phyloP scores from a whole-genome alignment of 2,113 vertebrate species.

The Empidonax alnorum region DNA sequence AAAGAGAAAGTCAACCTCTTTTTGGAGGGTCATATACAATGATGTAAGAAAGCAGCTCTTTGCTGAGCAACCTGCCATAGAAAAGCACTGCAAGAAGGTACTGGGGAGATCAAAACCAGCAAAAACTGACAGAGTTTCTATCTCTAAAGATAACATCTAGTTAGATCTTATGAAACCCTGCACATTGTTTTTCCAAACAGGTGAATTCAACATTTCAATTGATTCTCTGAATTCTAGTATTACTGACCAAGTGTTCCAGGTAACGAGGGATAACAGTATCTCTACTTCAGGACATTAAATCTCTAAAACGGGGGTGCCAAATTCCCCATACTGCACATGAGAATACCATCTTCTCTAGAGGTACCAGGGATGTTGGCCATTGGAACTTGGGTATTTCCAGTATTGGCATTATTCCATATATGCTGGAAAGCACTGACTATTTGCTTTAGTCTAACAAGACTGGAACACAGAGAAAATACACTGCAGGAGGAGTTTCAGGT shows the following conservation, averaged over 20 bases:
- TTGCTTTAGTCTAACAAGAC: neutral
- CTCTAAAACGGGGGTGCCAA: neutral
- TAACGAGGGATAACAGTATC: neutral
- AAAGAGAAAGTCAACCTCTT: neutral
- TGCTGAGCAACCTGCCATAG: neutral
- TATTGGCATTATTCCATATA: fast-evolving
- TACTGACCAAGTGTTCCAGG: neutral
- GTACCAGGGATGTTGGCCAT: neutral
- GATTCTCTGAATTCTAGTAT: neutral
- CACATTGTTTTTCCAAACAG: neutral
- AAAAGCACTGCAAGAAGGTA: neutral
- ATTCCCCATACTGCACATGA: neutral
- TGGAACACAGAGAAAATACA: neutral
- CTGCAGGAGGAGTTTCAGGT: neutral
- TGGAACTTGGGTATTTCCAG: neutral
- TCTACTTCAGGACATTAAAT: neutral
- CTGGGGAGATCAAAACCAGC: neutral
- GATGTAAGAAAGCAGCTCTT: neutral
- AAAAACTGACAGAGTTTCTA: neutral
- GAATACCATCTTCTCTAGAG: neutral
- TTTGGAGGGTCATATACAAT: neutral
- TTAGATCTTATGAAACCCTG: neutral
- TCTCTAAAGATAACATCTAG: neutral
- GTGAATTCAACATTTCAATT: neutral
- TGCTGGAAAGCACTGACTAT: neutral